These are phyloP conservation scores for Epizoanthus rinbou DNA, from an alignment of 92 coral and sea anemone genomes.

Conservation along the genomic window DNA sequence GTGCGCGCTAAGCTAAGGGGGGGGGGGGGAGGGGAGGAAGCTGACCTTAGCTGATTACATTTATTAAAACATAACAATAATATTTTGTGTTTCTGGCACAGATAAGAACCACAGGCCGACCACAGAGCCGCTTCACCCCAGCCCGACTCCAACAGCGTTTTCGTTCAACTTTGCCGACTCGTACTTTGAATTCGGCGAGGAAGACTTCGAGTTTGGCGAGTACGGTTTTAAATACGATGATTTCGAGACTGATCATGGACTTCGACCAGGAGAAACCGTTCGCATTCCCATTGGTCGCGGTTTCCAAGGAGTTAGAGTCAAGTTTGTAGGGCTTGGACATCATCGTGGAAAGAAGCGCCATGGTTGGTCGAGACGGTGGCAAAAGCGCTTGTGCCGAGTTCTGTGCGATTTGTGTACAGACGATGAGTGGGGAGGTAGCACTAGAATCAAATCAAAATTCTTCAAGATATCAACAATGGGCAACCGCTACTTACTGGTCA, in stretches of 20 bases:
- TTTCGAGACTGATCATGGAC: slow-evolving; percentile 69
- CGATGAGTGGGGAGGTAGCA: slow-evolving; percentile 49
- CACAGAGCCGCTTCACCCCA: neutral
- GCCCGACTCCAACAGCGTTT: neutral
- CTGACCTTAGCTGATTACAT: too few relatives aligned
- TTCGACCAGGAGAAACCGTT: slow-evolving; percentile 79
- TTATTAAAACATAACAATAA: neutral
- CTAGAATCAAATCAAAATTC: slow-evolving; percentile 58
- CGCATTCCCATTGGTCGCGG: slow-evolving; percentile 71
- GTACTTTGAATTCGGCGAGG: neutral
- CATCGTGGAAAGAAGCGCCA: slow-evolving; percentile 41
- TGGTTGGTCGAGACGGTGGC: slow-evolving; percentile 74
- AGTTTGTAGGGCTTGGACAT: slow-evolving; percentile 73
- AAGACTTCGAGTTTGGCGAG: slow-evolving; percentile 24
- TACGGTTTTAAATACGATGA: slow-evolving; percentile 53
- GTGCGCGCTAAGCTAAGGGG: too few relatives aligned
- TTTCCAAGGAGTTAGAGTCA: slow-evolving; percentile 66
- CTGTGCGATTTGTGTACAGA: slow-evolving; percentile 74
- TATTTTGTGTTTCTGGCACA: neutral
- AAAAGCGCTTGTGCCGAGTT: slow-evolving; percentile 78
- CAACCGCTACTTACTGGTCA: slow-evolving; percentile 72
- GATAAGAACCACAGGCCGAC: neutral
- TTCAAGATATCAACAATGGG: slow-evolving; percentile 72
- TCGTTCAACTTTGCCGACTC: slow-evolving; percentile 1
- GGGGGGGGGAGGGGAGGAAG: too few relatives aligned